Evolutionary conservation across 23 tunicate species (phyloP), one percentile per base, ranked within the genome.

Genomic region (Botrylloides violaceus): DNA sequence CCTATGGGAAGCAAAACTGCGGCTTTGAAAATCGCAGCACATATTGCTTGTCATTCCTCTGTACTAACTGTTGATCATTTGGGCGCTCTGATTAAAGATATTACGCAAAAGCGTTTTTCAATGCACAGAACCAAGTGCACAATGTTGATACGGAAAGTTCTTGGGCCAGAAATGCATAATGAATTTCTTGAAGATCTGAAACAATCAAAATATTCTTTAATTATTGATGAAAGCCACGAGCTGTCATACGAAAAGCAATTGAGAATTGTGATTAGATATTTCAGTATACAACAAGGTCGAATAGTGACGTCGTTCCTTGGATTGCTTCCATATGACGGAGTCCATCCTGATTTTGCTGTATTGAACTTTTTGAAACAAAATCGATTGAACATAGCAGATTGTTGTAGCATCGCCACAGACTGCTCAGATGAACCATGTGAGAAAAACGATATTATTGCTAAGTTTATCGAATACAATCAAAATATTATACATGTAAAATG

Each of bases 381-480:
- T 28, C 4, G 36, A 4, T 63, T 63, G 35, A 33, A 63, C 33
- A 63, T 63, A 15, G 70, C 34, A 29, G 33, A 63, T 9, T 63
- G 70, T 31, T 63, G 70, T 31, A 33, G 70, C 29, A 25, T 63
- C 33, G 70, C 70, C 32, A 63, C 70, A 25, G 70, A 63, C 70
- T 63, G 70, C 70, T 25, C 18, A 3, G 70, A 63, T 27, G 70
- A 63, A 31, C 32, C 33, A 31, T 63, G 84, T 4, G 43, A 71
- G 29, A 80, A 80, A n/a, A 71, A 61, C 31, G 55, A 63, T 37
- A 64, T 80, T 1, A 36, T 71, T 61, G 61, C 55, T 20, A 61
- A 59, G 38, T 58, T 71, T 29, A 35, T 70, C 25, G 49, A 49
- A 36, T 64, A 71, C 22, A 20, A n/a, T 36, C 84, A 66, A 3